phyloP scores from a whole-genome alignment of 2,888 invertebrate species.

The Acleris cristana region DNA sequence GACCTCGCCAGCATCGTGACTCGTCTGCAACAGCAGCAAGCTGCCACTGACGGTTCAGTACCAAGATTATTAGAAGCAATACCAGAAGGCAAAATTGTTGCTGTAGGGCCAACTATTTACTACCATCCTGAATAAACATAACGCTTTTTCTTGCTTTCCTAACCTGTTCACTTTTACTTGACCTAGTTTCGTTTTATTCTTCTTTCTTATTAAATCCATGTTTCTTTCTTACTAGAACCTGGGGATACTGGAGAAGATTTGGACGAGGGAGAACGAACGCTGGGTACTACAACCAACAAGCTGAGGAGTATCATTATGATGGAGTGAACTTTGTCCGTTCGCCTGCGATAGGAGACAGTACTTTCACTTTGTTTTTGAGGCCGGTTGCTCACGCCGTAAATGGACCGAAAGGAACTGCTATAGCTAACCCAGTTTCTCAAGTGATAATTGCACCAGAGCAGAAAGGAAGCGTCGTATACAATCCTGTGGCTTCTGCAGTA shows the following conservation, averaged over 20 bases:
- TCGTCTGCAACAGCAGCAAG: conserved; percentile 63
- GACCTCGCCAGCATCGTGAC: conserved; percentile 84
- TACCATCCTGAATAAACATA: conserved; percentile 77
- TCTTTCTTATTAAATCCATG: conserved; percentile 46
- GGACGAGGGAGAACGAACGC: conserved; percentile 45
- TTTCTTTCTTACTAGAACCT: conserved; percentile 72
- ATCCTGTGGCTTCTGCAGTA: conserved; percentile 88
- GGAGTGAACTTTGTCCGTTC: conserved; percentile 59
- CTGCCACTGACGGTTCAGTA: conserved; percentile 64
- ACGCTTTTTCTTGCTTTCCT: conserved; percentile 45
- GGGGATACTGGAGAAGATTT: conserved; percentile 52
- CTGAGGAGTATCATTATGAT: conserved; percentile 63
- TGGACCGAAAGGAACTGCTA: conserved; percentile 86
- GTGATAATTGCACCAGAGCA: conserved; percentile 85
- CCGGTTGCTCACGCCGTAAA: conserved; percentile 87
- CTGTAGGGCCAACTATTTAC: conserved; percentile 89
- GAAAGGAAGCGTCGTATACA: conserved; percentile 85
- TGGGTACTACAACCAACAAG: conserved; percentile 38
- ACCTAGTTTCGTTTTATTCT: conserved; percentile 44
- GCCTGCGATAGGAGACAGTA: conserved; percentile 50
- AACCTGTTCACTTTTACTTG: conserved; percentile 19
- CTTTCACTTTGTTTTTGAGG: conserved; percentile 73
- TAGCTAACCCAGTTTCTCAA: conserved; percentile 87
- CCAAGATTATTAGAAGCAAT: conserved; percentile 75
- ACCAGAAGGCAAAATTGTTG: conserved; percentile 87